Percentiles rank a stretch among this genome's conserved stretches.
Evolutionary conservation across 1,140 invertebrate species (phyloP).

Genomic region (Drosophila melanica): DNA sequence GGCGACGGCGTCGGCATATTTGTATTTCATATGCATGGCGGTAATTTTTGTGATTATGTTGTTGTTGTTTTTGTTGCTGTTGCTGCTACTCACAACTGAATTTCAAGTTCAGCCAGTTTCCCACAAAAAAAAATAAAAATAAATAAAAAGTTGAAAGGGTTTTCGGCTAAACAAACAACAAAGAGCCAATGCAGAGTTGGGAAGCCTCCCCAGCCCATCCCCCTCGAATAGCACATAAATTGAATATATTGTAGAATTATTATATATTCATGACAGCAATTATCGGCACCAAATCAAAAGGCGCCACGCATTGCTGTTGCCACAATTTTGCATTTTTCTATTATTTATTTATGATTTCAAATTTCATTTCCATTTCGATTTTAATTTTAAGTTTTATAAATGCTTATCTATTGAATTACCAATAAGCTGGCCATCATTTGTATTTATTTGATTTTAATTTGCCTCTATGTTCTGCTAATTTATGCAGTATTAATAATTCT

Average conservation of each 20-base stretch:
- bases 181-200: slow-evolving; percentile 9
- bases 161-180: slow-evolving; percentile 66
- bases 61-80: slow-evolving; percentile 51
- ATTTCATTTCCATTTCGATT: slow-evolving; percentile 26
- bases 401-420: slow-evolving; percentile 32
- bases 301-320: slow-evolving; percentile 29
- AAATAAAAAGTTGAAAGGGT: slow-evolving; percentile 52
- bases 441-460: slow-evolving; percentile 52
- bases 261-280: slow-evolving; percentile 80
- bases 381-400: slow-evolving; percentile 6
- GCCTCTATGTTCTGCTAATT: slow-evolving; percentile 56
- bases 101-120: slow-evolving; percentile 79
- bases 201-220: slow-evolving; percentile 16
- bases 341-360: slow-evolving; percentile 44
- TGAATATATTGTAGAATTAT: slow-evolving; percentile 55
- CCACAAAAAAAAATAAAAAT: slow-evolving; percentile 46
- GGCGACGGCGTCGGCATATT: slow-evolving; percentile 57
- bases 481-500: slow-evolving; percentile 50
- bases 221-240: slow-evolving; percentile 1
- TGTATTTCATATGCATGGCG: slow-evolving; percentile 81
- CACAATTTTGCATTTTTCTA: slow-evolving; percentile 41
- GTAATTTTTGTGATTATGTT: slow-evolving; percentile 81
- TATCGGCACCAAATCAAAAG: slow-evolving; percentile 73
- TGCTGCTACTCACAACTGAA: slow-evolving; percentile 27
- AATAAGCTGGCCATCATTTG: slow-evolving; percentile 47